Percentiles rank a stretch among this genome's conserved stretches.
These are phyloP conservation scores for Balaeniceps rex DNA, from an alignment of 2,113 vertebrate species.

Conservation along the genomic window DNA sequence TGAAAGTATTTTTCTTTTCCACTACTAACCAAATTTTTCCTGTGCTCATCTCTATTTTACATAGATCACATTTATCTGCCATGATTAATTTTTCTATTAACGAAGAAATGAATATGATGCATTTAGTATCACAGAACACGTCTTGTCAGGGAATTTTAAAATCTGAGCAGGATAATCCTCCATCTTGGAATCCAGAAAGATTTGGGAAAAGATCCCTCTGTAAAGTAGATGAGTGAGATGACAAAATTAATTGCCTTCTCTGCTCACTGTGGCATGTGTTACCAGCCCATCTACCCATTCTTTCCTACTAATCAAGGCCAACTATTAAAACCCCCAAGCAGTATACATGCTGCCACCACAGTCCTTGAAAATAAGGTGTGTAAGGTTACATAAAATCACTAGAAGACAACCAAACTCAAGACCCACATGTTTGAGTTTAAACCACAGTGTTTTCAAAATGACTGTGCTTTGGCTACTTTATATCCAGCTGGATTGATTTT, in stretches of 20 bases:
- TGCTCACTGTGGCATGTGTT: neutral
- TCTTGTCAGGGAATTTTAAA: neutral
- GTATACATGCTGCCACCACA: neutral
- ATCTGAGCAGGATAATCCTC: neutral
- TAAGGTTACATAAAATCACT: neutral
- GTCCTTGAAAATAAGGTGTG: neutral
- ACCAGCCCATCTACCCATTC: neutral
- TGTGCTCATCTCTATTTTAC: neutral
- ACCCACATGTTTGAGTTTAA: neutral
- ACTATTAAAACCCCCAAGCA: neutral
- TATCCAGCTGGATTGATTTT: neutral
- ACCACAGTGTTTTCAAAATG: neutral
- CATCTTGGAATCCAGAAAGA: neutral
- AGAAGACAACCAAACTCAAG: neutral
- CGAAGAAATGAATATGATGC: neutral
- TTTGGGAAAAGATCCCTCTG: neutral
- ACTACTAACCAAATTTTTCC: neutral
- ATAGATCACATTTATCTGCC: neutral
- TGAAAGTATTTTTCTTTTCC: neutral
- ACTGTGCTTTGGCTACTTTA: neutral
- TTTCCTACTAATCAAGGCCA: neutral
- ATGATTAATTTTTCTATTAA: neutral
- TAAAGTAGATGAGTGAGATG: neutral
- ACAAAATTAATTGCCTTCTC: neutral
- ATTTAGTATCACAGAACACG: neutral